Percentiles rank a stretch among this genome's conserved stretches.
These are phyloP conservation scores for Lophotriccus pileatus DNA, from an alignment of 2,797 vertebrate species.

Conservation along the genomic window DNA sequence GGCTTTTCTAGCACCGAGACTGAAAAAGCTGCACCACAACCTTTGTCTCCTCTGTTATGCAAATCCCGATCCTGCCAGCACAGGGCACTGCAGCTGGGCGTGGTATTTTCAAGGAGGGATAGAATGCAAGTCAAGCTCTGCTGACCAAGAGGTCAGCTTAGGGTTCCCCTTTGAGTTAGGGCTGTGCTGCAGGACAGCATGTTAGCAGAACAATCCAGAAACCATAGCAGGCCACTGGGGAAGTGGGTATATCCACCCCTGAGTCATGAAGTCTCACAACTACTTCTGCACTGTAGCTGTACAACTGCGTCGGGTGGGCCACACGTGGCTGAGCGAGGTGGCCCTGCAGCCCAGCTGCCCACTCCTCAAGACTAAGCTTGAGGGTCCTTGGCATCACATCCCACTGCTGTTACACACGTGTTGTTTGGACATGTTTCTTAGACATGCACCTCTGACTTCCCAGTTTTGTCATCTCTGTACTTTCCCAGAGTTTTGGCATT, in stretches of 20 bases:
- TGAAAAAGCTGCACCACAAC: background rate
- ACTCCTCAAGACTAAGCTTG: background rate
- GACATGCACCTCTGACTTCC: background rate
- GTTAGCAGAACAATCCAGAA: background rate
- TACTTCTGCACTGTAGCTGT: background rate
- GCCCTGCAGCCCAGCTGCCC: background rate
- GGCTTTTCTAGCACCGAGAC: background rate
- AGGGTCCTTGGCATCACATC: background rate
- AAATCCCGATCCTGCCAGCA: background rate
- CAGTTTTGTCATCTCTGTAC: background rate
- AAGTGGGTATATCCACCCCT: background rate
- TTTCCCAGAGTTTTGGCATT: background rate
- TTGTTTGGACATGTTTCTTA: background rate
- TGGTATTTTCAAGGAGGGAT: background rate
- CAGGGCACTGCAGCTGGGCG: background rate
- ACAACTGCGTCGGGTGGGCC: background rate
- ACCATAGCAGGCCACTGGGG: background rate
- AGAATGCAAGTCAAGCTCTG: background rate
- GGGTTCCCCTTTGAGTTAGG: background rate
- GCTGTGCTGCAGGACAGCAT: background rate
- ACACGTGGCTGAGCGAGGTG: rapidly evolving
- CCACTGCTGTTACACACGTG: background rate
- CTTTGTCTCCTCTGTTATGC: background rate
- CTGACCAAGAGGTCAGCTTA: background rate
- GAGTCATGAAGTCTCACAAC: background rate